Base-by-base conservation (phyloP, 2,888 invertebrate species). In the Carcina quercana region DNA sequence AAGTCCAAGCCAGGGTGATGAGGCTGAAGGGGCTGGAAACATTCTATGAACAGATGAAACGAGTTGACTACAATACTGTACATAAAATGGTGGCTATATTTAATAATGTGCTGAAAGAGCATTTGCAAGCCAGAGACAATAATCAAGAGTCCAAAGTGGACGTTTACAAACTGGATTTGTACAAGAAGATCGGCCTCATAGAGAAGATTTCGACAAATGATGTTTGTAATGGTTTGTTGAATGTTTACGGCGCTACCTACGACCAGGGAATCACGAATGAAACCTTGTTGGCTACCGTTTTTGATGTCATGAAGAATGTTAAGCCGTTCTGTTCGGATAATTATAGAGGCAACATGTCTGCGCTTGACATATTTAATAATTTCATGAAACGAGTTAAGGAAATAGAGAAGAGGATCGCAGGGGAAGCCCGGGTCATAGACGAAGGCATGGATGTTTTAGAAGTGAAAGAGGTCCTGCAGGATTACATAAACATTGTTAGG, bases 41-140 rank as follows among this genome's bases (percentile, higher is more conserved):
- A 0, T 79, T 82, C 37, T 80, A 80, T 31, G 21, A 59, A 0
- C 74, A 79, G 45, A 47, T 75, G 0, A 12, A 49, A 0, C 66
- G 69, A 30, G 34, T 80, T 10, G 72, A 75, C 8, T 37, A 47
- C 0, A 43, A 51, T 1, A 55, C 54, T 0, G 50, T 72, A 5
- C 40, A 57, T 13, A 58, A 45, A 1, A 42, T 76, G 8, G 36
- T 82, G 3, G 60, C 69, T 6, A 41, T 82, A 0, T 76, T 80
- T 11, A 73, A 72, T 45, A 67, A 40, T n/a, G 64, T 82, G 28
- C 20, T 80, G 2, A 52, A 54, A 11, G 80, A 82, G 34, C 82
- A 82, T 45, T 17, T 73, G 2, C 34, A 37, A 15, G 61, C 45
- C 0, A 56, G 61, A 3, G 47, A 54, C 10, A 48, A 47, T 13